Conservation (phyloP, 2,113 vertebrate genomes). For the Tragelaphus strepsiceros region DNA sequence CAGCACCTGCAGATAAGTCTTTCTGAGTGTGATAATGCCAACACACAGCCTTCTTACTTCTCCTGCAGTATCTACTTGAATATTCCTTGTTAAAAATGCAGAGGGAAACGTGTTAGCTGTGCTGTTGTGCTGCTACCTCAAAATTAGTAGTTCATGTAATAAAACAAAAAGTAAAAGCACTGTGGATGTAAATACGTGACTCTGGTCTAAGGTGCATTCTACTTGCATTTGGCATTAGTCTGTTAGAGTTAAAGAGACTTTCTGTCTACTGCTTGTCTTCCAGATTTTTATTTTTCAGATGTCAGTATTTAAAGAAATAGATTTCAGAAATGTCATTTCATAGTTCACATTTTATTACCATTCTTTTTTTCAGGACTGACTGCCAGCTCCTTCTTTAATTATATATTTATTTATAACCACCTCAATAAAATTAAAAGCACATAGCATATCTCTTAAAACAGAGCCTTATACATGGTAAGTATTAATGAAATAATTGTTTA, state of each 20-base stretch:
- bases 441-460: not conserved
- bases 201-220: not conserved
- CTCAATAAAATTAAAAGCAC: not conserved
- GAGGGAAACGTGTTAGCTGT: not conserved
- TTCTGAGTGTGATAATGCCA: slow-evolving; percentile 23
- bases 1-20: slow-evolving; percentile 1
- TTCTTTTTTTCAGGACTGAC: not conserved
- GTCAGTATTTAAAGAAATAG: not conserved
- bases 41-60: not conserved
- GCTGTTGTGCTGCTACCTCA: not conserved
- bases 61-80: not conserved
- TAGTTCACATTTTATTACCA: not conserved
- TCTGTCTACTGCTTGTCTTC: not conserved
- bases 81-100: not conserved
- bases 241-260: not conserved
- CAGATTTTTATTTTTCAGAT: not conserved
- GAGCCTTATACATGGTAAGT: not conserved
- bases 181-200: not conserved
- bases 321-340: not conserved
- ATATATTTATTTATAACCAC: not conserved
- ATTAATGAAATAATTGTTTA: not conserved
- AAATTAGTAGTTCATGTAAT: not conserved
- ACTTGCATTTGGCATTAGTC: not conserved
- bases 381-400: not conserved
- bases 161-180: not conserved